Evolutionary conservation across 2,113 vertebrate genomes (phyloP).

Genomic region (Amphiprion percula): DNA sequence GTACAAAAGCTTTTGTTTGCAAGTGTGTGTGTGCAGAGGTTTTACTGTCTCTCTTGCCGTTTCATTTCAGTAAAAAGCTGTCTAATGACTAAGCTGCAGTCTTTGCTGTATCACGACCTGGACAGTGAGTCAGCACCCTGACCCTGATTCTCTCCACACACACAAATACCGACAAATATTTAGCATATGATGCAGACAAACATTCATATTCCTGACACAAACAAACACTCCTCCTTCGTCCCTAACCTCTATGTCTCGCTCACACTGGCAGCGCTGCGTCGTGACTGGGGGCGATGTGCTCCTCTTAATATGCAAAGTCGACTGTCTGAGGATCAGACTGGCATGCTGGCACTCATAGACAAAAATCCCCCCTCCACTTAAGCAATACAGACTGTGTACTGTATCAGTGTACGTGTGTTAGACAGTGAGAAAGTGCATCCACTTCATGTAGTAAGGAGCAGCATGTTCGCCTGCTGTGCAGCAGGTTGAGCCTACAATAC

Average conservation of each 20-base stretch:
- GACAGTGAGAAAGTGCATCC: conserved; percentile 32
- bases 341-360: conserved; percentile 43
- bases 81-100: conserved; percentile 76
- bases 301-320: conserved; percentile 76
- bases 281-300: conserved; percentile 78
- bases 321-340: conserved; percentile 69
- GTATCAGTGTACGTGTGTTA: conserved; percentile 17
- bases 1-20: conserved; percentile 14
- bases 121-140: conserved; percentile 78
- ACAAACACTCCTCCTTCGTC: conserved; percentile 40
- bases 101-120: conserved; percentile 76
- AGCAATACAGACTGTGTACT: conserved; percentile 15
- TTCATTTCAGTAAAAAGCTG: conserved; percentile 52
- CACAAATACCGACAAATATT: conserved; percentile 56
- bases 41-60: conserved; percentile 32
- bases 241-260: conserved; percentile 53
- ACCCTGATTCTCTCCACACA: conserved; percentile 56
- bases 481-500: conserved; percentile 70
- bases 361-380: conserved; percentile 37
- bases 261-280: conserved; percentile 66
- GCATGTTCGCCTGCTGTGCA: conserved; percentile 41
- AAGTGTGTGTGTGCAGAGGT: conserved; percentile 8
- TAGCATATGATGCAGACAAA: conserved; percentile 77
- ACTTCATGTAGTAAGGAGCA: conserved; percentile 38
- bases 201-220: conserved; percentile 78